Conservation (phyloP, 2,888 invertebrate species). For the Calameuta pallipes region DNA sequence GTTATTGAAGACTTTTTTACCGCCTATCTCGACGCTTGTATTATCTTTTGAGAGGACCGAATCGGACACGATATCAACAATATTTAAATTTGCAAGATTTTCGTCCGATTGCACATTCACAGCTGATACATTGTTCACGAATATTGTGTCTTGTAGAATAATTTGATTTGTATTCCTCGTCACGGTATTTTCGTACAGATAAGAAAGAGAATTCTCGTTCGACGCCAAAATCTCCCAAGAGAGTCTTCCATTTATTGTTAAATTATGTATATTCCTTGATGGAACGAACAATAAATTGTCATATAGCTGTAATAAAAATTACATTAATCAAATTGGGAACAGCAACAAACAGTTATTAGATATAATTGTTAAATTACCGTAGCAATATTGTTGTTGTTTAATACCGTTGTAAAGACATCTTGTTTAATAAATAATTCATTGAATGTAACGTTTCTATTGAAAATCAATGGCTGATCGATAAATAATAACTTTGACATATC, state of each 20-base stretch:
- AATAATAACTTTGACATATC: slow-evolving; percentile 36
- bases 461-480: slow-evolving; percentile 38
- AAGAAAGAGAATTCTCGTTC: slow-evolving; percentile 31
- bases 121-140: slow-evolving; percentile 26
- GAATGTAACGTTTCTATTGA: slow-evolving; percentile 45
- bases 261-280: slow-evolving; percentile 21
- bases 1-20: slow-evolving; percentile 41
- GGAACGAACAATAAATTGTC: slow-evolving; percentile 31
- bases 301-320: slow-evolving; percentile 38
- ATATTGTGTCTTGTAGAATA: slow-evolving; percentile 32
- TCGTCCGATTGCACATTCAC: neutral
- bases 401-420: slow-evolving; percentile 32
- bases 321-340: neutral
- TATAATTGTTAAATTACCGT: slow-evolving; percentile 35
- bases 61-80: slow-evolving; percentile 36
- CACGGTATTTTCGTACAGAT: slow-evolving; percentile 45
- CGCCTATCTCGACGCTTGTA: slow-evolving; percentile 30
- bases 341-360: neutral
- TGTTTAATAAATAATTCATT: slow-evolving; percentile 38
- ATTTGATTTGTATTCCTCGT: slow-evolving; percentile 41
- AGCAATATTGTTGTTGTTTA: slow-evolving; percentile 39
- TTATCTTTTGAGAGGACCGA: slow-evolving; percentile 28
- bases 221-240: slow-evolving; percentile 40
- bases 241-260: slow-evolving; percentile 44
- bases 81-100: neutral